Evolutionary conservation across 2,113 vertebrate species (phyloP), one percentile per base, ranked within the genome.

Genomic region (Vireo altiloquus): DNA sequence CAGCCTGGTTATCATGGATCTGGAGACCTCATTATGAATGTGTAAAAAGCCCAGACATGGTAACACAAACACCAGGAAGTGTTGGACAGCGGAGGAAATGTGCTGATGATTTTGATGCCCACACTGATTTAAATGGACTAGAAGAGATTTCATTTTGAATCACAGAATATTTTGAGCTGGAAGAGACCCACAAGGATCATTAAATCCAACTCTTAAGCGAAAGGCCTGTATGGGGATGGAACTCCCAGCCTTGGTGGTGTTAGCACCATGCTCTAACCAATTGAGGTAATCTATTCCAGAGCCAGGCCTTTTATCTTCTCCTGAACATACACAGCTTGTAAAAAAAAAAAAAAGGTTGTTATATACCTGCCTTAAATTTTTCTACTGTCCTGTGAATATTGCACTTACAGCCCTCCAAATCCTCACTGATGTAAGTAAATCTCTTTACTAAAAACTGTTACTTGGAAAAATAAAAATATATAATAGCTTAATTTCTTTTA

Each of bases 21-120:
- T 92, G 91, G 83, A 87, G 77, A 91, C 80, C 69, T 94, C 91
- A 94, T 94, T 92, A 96, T 8, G 21, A 84, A 95, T 25, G 39
- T 81, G 77, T 92, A 72, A 93, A 91, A 96, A 75, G 71, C 80
- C 76, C 72, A 94, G 87, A 94, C 87, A 94, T 0, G 1, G 72
- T 70, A 94, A 95, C 35, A 90, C 47, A 94, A 94, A 95, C 50
- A 94, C 40, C 72, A 91, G 42, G 25, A 89, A 92, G 61, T 59
- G 83, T 49, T 71, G 87, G 87, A 91, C 54, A 94, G 80, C 76
- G 87, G 80, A 94, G 31, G 69, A 92, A 92, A 84, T 7, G 49
- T 72, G 80, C n/a, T 81, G 65, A 71, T 33, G 57, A 37, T 78
- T 91, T 46, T 94, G 60, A 94, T 66, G 65, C 52, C 66, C 52